These are phyloP conservation scores for Arnoldichthys spilopterus DNA, from an alignment of 2,797 vertebrate genomes.

Conservation along the genomic window DNA sequence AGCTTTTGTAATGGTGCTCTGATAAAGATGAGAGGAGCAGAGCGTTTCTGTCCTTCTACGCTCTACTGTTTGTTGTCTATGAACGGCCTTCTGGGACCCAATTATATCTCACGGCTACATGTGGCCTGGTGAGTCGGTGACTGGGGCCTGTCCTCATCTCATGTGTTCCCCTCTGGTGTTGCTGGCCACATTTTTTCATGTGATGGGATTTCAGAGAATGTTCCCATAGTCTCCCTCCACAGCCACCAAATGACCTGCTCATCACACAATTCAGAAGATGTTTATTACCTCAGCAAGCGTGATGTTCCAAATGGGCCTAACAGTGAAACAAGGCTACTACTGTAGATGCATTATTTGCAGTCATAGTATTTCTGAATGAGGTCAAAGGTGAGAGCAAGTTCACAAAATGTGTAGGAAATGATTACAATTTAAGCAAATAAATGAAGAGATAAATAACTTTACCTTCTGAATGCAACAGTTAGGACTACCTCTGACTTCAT, in stretches of 20 bases:
- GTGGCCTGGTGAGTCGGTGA: slow-evolving; percentile 78
- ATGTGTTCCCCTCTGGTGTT: slow-evolving; percentile 51
- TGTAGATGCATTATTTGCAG: too few species aligned
- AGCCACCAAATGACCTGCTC: slow-evolving; percentile 13
- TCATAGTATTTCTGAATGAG: too few species aligned
- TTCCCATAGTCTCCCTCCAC: slow-evolving; percentile 24
- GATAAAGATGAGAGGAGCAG: slow-evolving; percentile 70
- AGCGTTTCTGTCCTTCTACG: slow-evolving; percentile 54
- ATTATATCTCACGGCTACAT: slow-evolving; percentile 82
- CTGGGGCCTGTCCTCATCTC: slow-evolving; percentile 67
- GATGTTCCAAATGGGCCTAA: too few species aligned
- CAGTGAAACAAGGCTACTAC: too few species aligned
- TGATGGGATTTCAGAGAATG: slow-evolving; percentile 77
- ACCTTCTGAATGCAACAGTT: too few species aligned
- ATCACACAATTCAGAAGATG: not conserved
- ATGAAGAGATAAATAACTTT: too few species aligned
- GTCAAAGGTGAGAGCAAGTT: too few species aligned
- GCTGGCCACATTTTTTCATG: slow-evolving; percentile 74
- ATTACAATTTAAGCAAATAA: too few species aligned
- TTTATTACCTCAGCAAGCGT: not conserved
- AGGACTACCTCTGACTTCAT: too few species aligned
- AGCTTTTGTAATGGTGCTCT: slow-evolving; percentile 71
- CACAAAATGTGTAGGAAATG: too few species aligned
- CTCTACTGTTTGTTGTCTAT: slow-evolving; percentile 76
- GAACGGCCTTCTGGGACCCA: slow-evolving; percentile 84